Percentiles rank a stretch among this genome's conserved stretches.
These are phyloP conservation scores for Drosophila hydei DNA, from an alignment of 1,140 invertebrate species.

Conservation along the genomic window DNA sequence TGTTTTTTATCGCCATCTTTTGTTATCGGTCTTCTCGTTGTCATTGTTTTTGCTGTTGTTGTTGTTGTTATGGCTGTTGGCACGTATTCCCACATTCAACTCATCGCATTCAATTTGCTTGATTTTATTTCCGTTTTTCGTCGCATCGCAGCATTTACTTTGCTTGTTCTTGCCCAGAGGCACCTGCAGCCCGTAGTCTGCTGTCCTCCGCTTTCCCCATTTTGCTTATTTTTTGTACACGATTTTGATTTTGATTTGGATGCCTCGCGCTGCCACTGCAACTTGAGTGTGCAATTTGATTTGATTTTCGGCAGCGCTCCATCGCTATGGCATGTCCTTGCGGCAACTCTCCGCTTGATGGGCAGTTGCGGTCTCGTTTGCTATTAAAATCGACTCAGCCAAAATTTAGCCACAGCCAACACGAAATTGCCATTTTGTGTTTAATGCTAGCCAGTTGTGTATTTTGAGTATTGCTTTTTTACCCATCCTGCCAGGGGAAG, in stretches of 20 bases:
- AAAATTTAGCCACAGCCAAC: slow-evolving; percentile 36
- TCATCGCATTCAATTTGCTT: slow-evolving; percentile 80
- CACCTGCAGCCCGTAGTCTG: slow-evolving; percentile 29
- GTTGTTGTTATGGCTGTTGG: slow-evolving; percentile 64
- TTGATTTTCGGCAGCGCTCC: slow-evolving; percentile 62
- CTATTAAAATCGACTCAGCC: slow-evolving; percentile 40
- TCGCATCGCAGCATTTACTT: slow-evolving; percentile 16
- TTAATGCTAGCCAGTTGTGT: slow-evolving; percentile 68
- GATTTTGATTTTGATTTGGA: slow-evolving; percentile 55
- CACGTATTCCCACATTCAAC: slow-evolving; percentile 77
- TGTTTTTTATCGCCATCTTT: slow-evolving; percentile 67
- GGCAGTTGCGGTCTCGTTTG: slow-evolving; percentile 46
- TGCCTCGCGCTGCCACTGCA: slow-evolving; percentile 62
- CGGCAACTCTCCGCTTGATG: slow-evolving; percentile 47
- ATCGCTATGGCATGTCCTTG: slow-evolving; percentile 51
- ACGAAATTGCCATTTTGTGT: slow-evolving; percentile 74
- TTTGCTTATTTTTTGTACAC: slow-evolving; percentile 16
- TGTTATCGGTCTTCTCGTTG: slow-evolving; percentile 7
- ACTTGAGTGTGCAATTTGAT: slow-evolving; percentile 79
- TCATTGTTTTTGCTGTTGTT: slow-evolving; percentile 13
- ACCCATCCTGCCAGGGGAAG: background rate
- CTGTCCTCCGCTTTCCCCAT: slow-evolving; percentile 8
- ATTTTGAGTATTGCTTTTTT: slow-evolving; percentile 34
- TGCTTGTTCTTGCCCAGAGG: slow-evolving; percentile 25
- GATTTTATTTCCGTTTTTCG: slow-evolving; percentile 70